Percentiles rank a stretch among this genome's conserved stretches.
Evolutionary conservation across 1,140 invertebrate species (phyloP).

Genomic region (Antheraea pernyi): DNA sequence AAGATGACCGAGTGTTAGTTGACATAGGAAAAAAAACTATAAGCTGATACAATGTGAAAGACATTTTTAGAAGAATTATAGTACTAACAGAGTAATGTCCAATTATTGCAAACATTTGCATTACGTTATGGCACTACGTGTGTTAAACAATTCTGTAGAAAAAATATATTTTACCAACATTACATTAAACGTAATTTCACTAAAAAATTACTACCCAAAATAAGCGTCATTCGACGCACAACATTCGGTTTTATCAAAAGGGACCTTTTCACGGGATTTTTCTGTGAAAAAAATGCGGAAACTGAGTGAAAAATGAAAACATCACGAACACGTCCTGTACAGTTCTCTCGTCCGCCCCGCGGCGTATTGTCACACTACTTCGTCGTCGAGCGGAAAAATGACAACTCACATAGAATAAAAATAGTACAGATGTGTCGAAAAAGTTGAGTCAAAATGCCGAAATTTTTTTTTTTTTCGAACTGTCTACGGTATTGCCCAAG

Average conservation of each 20-base stretch:
- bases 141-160: too few species aligned
- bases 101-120: too few species aligned
- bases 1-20: too few species aligned
- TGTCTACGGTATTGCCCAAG: background rate
- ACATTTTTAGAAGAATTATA: too few species aligned
- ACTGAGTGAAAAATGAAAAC: conserved; percentile 67
- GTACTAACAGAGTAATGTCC: too few species aligned
- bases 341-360: conserved; percentile 24
- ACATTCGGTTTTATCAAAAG: conserved; percentile 33
- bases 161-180: too few species aligned
- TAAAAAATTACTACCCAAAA: background rate
- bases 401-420: conserved; percentile 39
- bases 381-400: conserved; percentile 49
- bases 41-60: too few species aligned
- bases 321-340: conserved; percentile 46
- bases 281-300: conserved; percentile 43
- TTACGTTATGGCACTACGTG: too few species aligned
- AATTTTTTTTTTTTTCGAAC: background rate
- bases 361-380: conserved; percentile 54
- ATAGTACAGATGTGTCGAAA: background rate
- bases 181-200: background rate
- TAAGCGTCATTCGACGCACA: background rate
- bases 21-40: too few species aligned
- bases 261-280: conserved; percentile 36
- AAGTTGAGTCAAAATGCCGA: background rate